These are phyloP conservation scores for Podarcis lilfordi DNA, from an alignment of 2,797 vertebrate genomes.

Conservation along the genomic window DNA sequence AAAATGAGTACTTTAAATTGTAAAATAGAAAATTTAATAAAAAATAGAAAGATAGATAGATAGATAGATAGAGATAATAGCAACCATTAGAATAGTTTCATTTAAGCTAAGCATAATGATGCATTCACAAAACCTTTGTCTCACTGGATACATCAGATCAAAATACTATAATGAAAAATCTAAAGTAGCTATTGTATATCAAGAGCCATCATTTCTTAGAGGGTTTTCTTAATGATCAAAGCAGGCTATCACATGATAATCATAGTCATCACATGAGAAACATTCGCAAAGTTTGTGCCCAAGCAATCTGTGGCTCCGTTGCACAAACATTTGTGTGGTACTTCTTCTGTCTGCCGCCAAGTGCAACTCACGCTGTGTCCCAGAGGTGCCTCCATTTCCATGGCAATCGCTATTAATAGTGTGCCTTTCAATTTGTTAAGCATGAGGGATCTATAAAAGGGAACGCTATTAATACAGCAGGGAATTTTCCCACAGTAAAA, in stretches of 20 bases:
- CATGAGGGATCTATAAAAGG: conserved; percentile 68
- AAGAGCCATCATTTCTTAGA: not conserved
- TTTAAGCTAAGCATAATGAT: not conserved
- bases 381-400: conserved; percentile 28
- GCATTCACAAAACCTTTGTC: not conserved
- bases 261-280: too few relatives aligned
- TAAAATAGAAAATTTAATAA: too few relatives aligned
- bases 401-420: conserved; percentile 51
- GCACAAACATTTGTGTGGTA: not conserved
- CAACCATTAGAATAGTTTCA: not conserved
- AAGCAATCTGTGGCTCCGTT: not conserved
- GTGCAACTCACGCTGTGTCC: not conserved
- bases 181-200: not conserved
- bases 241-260: not conserved
- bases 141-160: not conserved
- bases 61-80: too few relatives aligned
- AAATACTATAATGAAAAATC: not conserved
- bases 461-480: conserved; percentile 50
- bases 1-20: too few relatives aligned
- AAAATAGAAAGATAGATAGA: too few relatives aligned
- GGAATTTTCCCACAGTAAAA: conserved; percentile 71
- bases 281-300: not conserved
- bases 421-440: conserved; percentile 52
- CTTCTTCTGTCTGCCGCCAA: conserved; percentile 1
- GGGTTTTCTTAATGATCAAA: not conserved